Evolutionary conservation across 1,140 invertebrate species (phyloP).

Genomic region (Drosophila nigromelanica): DNA sequence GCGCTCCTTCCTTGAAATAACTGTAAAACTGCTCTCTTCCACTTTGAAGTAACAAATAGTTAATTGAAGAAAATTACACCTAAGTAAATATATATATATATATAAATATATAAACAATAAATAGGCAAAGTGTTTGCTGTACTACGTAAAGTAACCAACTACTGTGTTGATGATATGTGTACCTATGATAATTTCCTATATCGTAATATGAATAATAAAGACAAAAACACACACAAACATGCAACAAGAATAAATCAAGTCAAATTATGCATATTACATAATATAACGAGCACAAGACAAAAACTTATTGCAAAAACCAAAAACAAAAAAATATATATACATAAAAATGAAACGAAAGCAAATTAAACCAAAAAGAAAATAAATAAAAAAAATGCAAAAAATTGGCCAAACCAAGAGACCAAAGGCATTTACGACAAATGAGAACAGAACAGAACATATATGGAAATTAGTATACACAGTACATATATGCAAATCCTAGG

Average conservation of each 20-base stretch:
- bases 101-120: conserved; percentile 37
- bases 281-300: conserved; percentile 52
- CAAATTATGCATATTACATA: conserved; percentile 66
- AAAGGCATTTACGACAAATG: conserved; percentile 62
- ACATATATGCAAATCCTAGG: conserved; percentile 42
- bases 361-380: conserved; percentile 25
- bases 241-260: conserved; percentile 49
- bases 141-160: conserved; percentile 39
- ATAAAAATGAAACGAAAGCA: conserved; percentile 26
- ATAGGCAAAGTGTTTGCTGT: conserved; percentile 55
- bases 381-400: conserved; percentile 31
- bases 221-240: conserved; percentile 5
- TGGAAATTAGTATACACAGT: conserved; percentile 15
- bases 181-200: conserved; percentile 68
- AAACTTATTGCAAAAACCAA: conserved; percentile 15
- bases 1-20: conserved; percentile 6
- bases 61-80: background rate
- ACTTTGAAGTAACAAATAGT: conserved; percentile 23
- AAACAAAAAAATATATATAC: conserved; percentile 16
- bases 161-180: conserved; percentile 66
- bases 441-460: conserved; percentile 32
- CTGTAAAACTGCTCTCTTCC: conserved; percentile 62
- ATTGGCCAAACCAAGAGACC: conserved; percentile 69
- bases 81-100: conserved; percentile 49
- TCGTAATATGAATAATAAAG: conserved; percentile 11